Evolutionary conservation across 2,113 vertebrate genomes (phyloP), one percentile per base, ranked within the genome.

Genomic region (Pachyramphus minor): DNA sequence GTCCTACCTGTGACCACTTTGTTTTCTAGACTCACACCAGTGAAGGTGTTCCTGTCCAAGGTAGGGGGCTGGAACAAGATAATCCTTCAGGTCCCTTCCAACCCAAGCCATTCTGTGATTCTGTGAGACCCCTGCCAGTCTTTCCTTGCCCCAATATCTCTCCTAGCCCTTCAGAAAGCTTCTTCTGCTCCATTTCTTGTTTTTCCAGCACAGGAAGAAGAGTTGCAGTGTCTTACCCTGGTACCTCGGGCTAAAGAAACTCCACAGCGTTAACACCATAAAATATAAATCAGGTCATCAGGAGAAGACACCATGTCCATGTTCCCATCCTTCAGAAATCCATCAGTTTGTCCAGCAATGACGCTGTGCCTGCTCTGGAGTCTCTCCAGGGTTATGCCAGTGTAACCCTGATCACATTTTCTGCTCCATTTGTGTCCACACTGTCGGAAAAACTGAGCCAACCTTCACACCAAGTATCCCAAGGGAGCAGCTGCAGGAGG

Each of bases 211-310:
- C 21, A 68, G 27, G 15, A 8, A 56, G 56, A 79, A 80, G 41
- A 58, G 20, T 17, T 53, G 9, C 15, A 49, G 5, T 52, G 21
- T 31, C 24, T 22, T 25, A 45, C 7, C 14, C 15, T 27, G 23
- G 2, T 19, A n/a, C 16, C 1, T 25, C 35, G 62, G 12, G 4
- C 20, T 35, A 49, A 72, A 79, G n/a, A 82, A 79, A 14, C 37
- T 53, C 33, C 12, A 0, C 2, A 0, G 37, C 6, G 16, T 2
- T 5, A 37, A 49, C 58, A 24, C 5, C 2, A 3, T 7, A 7
- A 84, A 76, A 88, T 8, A 11, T 21, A 63, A 59, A 86, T 31
- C 50, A 27, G 39, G 10, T 4, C 82, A 73, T 33, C 0, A 1
- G 30, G 7, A 23, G 25, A 66, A 79, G 45, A 67, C 31, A 41